Percentiles rank a stretch among this genome's conserved stretches.
These are phyloP conservation scores for Plebejus argus DNA, from an alignment of 2,888 invertebrate genomes.

Conservation along the genomic window DNA sequence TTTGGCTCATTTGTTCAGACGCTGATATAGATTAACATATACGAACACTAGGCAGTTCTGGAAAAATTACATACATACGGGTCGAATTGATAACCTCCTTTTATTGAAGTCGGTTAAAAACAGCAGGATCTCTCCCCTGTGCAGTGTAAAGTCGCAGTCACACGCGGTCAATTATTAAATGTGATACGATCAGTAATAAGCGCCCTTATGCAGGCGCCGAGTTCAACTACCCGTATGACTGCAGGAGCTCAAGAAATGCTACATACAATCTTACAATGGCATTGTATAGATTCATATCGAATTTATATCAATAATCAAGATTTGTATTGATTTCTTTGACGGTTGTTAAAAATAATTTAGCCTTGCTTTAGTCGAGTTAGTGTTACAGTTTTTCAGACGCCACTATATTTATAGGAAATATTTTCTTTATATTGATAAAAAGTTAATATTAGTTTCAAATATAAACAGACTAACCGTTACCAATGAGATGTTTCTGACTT, in stretches of 20 bases:
- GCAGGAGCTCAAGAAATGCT: conserved; percentile 56
- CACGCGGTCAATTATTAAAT: conserved; percentile 20
- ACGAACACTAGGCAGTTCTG: too few relatives aligned
- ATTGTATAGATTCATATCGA: neutral
- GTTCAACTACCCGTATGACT: conserved; percentile 75
- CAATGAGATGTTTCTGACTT: too few relatives aligned
- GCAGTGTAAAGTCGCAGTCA: neutral
- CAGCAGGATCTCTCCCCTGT: neutral
- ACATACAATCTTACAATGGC: conserved; percentile 2
- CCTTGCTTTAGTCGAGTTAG: too few relatives aligned
- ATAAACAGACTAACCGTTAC: too few relatives aligned
- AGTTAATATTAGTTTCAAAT: too few relatives aligned
- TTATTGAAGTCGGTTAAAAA: neutral
- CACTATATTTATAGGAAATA: too few relatives aligned
- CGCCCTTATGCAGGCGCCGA: conserved; percentile 58
- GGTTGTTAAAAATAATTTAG: neutral
- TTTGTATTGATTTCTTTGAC: neutral
- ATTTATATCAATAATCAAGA: neutral
- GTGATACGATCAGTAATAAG: conserved; percentile 31
- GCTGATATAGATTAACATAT: too few relatives aligned
- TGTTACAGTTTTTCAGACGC: too few relatives aligned
- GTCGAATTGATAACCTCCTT: too few relatives aligned
- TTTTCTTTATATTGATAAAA: too few relatives aligned
- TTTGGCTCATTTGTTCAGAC: too few relatives aligned
- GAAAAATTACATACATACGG: too few relatives aligned